Percentiles rank a stretch among this genome's conserved stretches.
Evolutionary conservation across 2,888 invertebrate species (phyloP).

Genomic region (Hirtodrosophila cameraria): DNA sequence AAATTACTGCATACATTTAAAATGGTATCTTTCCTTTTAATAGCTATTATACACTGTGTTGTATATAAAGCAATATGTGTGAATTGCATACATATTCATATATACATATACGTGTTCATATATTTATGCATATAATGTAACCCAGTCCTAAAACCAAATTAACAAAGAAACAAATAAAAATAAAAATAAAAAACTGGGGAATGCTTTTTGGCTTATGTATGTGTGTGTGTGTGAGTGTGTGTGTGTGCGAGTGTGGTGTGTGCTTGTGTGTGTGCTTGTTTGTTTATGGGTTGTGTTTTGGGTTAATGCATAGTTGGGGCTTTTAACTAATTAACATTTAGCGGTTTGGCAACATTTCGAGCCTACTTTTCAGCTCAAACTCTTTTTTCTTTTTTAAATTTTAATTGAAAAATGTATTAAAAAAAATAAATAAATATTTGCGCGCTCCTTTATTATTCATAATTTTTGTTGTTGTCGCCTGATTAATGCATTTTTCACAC

Average conservation of each 20-base stretch:
- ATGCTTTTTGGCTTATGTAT: constrained; percentile 30
- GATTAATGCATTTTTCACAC: constrained; percentile 75
- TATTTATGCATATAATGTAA: constrained; percentile 46
- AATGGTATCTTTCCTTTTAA: constrained; percentile 1
- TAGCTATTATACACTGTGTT: not conserved
- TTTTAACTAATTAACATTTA: constrained; percentile 83
- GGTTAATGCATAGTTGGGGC: constrained; percentile 65
- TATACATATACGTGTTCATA: constrained; percentile 3
- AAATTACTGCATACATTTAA: constrained; percentile 27
- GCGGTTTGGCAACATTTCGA: constrained; percentile 70
- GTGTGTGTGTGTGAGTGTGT: constrained; percentile 7
- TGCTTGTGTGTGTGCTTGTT: constrained; percentile 23
- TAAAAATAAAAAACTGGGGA: constrained; percentile 57
- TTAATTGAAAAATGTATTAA: constrained; percentile 74
- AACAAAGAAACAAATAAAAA: constrained; percentile 45
- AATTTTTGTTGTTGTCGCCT: constrained; percentile 51
- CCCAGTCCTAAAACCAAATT: constrained; percentile 46
- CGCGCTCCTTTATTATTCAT: constrained; percentile 72
- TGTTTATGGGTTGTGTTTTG: constrained; percentile 38
- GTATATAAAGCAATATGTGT: constrained; percentile 32
- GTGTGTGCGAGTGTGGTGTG: constrained; percentile 19
- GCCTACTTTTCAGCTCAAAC: constrained; percentile 21
- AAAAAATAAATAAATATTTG: constrained; percentile 32
- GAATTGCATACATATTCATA: constrained; percentile 8
- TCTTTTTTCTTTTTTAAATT: constrained; percentile 44